Percentiles rank a stretch among this genome's conserved stretches.
phyloP scores from a whole-genome alignment of 1,140 invertebrate genomes.

The Diachasma alloeum region DNA sequence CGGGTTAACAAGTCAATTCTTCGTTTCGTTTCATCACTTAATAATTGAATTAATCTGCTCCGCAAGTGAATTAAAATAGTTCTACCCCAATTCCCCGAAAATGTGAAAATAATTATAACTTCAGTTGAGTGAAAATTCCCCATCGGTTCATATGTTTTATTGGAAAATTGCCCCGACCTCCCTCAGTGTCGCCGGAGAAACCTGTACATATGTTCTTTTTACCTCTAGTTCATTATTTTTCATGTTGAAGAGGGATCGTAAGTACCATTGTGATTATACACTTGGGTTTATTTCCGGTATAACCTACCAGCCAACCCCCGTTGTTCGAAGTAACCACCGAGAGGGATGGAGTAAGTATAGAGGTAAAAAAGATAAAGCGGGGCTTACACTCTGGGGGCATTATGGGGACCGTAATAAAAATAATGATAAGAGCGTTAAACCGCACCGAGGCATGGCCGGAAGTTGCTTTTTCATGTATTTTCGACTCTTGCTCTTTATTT shows the following conservation, averaged over 20 bases:
- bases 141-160: background rate
- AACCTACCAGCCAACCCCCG: background rate
- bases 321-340: background rate
- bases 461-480: conserved; percentile 34
- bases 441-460: conserved; percentile 46
- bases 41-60: background rate
- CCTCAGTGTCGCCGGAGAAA: background rate
- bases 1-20: too few relatives aligned
- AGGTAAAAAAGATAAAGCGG: conserved; percentile 30
- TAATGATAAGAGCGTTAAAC: conserved; percentile 64
- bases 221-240: background rate
- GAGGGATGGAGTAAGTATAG: background rate
- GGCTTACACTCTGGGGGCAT: background rate
- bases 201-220: background rate
- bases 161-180: background rate
- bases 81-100: background rate
- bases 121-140: background rate
- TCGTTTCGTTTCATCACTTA: too few relatives aligned
- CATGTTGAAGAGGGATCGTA: conserved; percentile 42
- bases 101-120: background rate
- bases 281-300: conserved; percentile 65
- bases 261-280: conserved; percentile 66
- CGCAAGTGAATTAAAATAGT: background rate
- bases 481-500: conserved; percentile 5
- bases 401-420: conserved; percentile 56